Conservation (phyloP, 2,888 invertebrate species). For the Ichneumoninae sp. region DNA sequence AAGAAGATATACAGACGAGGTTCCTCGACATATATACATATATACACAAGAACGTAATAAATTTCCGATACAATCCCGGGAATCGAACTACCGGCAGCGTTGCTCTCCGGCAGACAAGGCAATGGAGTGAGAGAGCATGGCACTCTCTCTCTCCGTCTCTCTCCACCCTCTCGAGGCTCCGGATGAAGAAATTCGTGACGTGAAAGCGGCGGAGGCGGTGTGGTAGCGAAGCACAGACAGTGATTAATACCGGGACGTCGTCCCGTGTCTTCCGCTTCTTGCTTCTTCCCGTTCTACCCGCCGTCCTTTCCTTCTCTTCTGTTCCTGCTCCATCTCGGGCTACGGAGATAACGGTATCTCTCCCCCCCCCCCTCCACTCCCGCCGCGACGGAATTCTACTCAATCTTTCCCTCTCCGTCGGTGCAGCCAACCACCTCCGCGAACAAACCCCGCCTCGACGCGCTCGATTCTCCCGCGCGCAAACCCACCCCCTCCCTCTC, state of each 20-base stretch:
- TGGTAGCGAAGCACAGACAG: slow-evolving; percentile 76
- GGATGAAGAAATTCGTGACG: slow-evolving; percentile 74
- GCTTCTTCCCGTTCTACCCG: slow-evolving; percentile 72
- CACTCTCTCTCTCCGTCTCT: slow-evolving; percentile 54
- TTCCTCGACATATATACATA: neutral
- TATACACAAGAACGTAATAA: slow-evolving; percentile 59
- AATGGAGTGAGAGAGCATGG: slow-evolving; percentile 43
- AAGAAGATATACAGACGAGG: slow-evolving; percentile 12
- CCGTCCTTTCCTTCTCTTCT: slow-evolving; percentile 64
- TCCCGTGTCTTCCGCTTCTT: slow-evolving; percentile 78
- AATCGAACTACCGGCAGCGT: slow-evolving; percentile 64
- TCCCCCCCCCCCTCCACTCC: slow-evolving; percentile 45
- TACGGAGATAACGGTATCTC: neutral
- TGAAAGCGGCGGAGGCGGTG: slow-evolving; percentile 67
- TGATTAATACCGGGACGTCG: slow-evolving; percentile 83
- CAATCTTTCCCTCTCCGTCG: slow-evolving; percentile 60
- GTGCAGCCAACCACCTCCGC: slow-evolving; percentile 1
- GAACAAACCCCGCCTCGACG: slow-evolving; percentile 63
- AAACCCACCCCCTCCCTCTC: slow-evolving; percentile 66
- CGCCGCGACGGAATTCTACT: slow-evolving; percentile 61
- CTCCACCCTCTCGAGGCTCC: slow-evolving; percentile 25
- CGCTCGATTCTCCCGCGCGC: slow-evolving; percentile 71
- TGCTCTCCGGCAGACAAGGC: slow-evolving; percentile 59
- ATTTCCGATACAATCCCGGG: slow-evolving; percentile 68
- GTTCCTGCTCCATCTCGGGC: slow-evolving; percentile 17